Conservation (phyloP, 2,797 vertebrate genomes). For the Echiichthys vipera region DNA sequence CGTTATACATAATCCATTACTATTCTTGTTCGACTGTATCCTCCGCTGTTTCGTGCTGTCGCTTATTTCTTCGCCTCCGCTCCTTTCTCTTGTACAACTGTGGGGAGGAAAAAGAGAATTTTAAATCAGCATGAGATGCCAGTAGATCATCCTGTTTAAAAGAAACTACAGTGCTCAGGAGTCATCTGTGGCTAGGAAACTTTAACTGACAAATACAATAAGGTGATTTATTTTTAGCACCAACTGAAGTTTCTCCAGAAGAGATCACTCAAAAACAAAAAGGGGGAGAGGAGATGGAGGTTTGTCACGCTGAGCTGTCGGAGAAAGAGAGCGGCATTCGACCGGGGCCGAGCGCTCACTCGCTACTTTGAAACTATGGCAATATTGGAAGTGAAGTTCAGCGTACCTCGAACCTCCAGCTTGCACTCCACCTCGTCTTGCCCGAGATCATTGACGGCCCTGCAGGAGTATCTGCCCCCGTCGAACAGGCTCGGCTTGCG, state of each 20-base stretch:
- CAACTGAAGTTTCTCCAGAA: conserved; percentile 9
- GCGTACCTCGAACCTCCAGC: conserved; percentile 90
- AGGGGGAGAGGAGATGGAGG: conserved; percentile 31
- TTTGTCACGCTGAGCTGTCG: conserved; percentile 55
- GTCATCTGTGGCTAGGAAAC: conserved; percentile 34
- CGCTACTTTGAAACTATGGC: background rate
- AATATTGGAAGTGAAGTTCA: conserved; percentile 1
- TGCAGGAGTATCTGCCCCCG: conserved; percentile 90
- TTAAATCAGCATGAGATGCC: conserved; percentile 51
- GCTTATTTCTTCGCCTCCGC: conserved; percentile 77
- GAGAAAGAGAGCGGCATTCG: no score
- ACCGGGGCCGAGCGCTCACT: background rate
- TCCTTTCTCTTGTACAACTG: conserved; percentile 79
- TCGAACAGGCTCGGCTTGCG: conserved; percentile 92
- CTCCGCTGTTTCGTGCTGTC: conserved; percentile 55
- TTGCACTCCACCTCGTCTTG: conserved; percentile 89
- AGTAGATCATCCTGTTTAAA: conserved; percentile 43
- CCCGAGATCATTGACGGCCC: conserved; percentile 91
- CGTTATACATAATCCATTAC: conserved; percentile 74
- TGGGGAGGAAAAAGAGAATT: conserved; percentile 51
- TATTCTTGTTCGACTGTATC: conserved; percentile 68
- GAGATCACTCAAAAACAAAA: conserved; percentile 24
- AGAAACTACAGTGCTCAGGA: conserved; percentile 23
- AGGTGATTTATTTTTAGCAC: conserved; percentile 52
- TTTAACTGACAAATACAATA: conserved; percentile 49